These are phyloP conservation scores for Leucophenga montana DNA, from an alignment of 2,888 invertebrate genomes.

Conservation along the genomic window DNA sequence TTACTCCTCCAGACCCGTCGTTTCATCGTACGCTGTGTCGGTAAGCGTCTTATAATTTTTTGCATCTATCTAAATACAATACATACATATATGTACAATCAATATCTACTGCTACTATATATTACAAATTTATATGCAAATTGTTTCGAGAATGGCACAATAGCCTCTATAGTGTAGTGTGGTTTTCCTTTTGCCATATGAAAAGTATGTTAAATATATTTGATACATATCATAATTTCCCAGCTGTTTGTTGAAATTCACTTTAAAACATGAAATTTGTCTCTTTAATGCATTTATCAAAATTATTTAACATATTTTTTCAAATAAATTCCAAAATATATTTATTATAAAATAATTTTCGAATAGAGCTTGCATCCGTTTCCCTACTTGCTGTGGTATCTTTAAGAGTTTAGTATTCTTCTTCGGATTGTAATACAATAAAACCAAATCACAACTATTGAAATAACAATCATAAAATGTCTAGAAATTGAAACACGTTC, in stretches of 20 bases:
- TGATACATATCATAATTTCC: constrained; percentile 34
- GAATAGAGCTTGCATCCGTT: constrained; percentile 61
- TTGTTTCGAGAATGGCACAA: constrained; percentile 27
- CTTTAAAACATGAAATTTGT: constrained; percentile 19
- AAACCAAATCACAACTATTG: constrained; percentile 4
- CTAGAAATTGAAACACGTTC: constrained; percentile 73
- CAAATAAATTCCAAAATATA: not conserved
- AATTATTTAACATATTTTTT: constrained; percentile 1
- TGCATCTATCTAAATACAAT: not conserved
- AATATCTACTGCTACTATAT: not conserved
- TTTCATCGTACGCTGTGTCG: constrained; percentile 85
- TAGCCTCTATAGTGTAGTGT: constrained; percentile 51
- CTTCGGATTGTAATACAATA: constrained; percentile 20
- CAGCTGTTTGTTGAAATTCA: constrained; percentile 17
- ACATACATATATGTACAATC: not conserved
- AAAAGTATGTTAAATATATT: constrained; percentile 52
- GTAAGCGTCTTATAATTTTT: constrained; percentile 75
- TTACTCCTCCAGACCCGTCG: constrained; percentile 79
- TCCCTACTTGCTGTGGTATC: constrained; percentile 65
- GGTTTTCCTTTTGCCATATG: constrained; percentile 51
- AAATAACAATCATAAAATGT: constrained; percentile 24
- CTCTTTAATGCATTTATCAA: too few relatives aligned
- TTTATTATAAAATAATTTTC: constrained; percentile 34
- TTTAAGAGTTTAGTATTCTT: constrained; percentile 34
- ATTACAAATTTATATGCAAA: constrained; percentile 32